Evolutionary conservation across 2,797 vertebrate genomes (phyloP).

Genomic region (Decapterus maruadsi): DNA sequence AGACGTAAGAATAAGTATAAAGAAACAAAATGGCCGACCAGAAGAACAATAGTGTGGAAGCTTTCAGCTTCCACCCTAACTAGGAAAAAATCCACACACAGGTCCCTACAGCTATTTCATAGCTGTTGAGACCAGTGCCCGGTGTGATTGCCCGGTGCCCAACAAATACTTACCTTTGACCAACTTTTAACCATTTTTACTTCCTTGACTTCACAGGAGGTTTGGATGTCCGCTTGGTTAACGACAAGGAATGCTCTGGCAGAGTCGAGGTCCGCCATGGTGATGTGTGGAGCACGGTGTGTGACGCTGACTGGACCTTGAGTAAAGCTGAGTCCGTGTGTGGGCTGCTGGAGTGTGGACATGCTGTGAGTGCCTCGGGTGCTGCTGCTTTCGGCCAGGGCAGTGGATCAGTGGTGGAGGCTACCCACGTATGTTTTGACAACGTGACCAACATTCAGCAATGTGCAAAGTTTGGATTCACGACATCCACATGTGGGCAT

Average conservation of each 20-base stretch:
- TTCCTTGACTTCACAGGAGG: conserved; percentile 56
- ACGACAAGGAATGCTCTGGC: conserved; percentile 66
- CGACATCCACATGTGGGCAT: conserved; percentile 59
- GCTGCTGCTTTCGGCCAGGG: conserved; percentile 55
- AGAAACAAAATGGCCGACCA: too few relatives aligned
- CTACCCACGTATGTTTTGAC: conserved; percentile 60
- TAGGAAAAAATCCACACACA: too few relatives aligned
- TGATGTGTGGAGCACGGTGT: conserved; percentile 71
- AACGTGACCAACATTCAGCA: conserved; percentile 51
- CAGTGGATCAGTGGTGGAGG: conserved; percentile 64
- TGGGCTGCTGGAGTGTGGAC: conserved; percentile 67
- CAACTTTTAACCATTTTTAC: neutral
- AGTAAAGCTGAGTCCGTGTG: conserved; percentile 69
- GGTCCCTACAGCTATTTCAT: too few relatives aligned
- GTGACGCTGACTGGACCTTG: conserved; percentile 71
- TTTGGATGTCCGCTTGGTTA: conserved; percentile 60
- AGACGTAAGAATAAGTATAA: too few relatives aligned
- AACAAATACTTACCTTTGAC: neutral
- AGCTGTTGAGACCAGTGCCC: too few relatives aligned
- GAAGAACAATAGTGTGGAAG: too few relatives aligned
- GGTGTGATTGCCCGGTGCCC: too few relatives aligned
- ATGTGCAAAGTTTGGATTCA: conserved; percentile 69
- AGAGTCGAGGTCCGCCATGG: conserved; percentile 75
- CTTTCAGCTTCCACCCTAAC: too few relatives aligned
- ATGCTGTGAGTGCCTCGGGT: neutral